phyloP scores from a whole-genome alignment of 2,888 invertebrate species.

The Sipha maydis region DNA sequence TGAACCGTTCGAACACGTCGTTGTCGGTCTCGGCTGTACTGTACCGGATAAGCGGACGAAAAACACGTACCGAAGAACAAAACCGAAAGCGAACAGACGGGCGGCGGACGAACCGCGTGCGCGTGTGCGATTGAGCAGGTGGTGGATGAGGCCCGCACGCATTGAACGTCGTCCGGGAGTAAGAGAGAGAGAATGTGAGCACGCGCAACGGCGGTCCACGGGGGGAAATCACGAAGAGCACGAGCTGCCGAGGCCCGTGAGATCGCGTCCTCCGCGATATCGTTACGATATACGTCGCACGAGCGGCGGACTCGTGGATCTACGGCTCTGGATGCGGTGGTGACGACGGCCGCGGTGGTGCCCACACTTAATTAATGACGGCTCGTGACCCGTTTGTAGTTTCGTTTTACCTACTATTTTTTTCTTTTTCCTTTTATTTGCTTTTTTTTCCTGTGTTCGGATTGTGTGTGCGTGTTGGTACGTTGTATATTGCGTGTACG shows the following conservation, averaged over 20 bases:
- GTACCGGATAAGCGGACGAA: no score
- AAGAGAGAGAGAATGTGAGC: no score
- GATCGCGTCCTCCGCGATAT: slow-evolving; percentile 50
- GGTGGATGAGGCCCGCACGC: not conserved
- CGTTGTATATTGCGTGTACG: not conserved
- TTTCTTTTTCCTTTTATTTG: slow-evolving; percentile 20
- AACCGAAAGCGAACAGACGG: not conserved
- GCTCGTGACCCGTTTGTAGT: slow-evolving; percentile 60
- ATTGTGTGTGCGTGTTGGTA: not conserved
- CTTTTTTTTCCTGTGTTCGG: slow-evolving; percentile 12
- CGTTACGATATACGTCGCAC: slow-evolving; percentile 59
- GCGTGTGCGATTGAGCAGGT: not conserved
- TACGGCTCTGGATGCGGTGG: not conserved
- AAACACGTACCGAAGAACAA: not conserved
- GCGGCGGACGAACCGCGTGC: not conserved
- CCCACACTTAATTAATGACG: slow-evolving; percentile 53
- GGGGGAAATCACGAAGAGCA: slow-evolving; percentile 48
- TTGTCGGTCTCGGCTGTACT: no score
- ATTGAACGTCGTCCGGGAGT: not conserved
- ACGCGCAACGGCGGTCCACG: not conserved
- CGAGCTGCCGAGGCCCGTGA: slow-evolving; percentile 11
- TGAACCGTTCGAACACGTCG: no score
- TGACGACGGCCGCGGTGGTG: not conserved
- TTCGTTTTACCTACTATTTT: slow-evolving; percentile 25
- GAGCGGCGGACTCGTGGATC: slow-evolving; percentile 6